These are phyloP conservation scores for Acrobasis suavella DNA, from an alignment of 2,888 invertebrate species.

Conservation along the genomic window DNA sequence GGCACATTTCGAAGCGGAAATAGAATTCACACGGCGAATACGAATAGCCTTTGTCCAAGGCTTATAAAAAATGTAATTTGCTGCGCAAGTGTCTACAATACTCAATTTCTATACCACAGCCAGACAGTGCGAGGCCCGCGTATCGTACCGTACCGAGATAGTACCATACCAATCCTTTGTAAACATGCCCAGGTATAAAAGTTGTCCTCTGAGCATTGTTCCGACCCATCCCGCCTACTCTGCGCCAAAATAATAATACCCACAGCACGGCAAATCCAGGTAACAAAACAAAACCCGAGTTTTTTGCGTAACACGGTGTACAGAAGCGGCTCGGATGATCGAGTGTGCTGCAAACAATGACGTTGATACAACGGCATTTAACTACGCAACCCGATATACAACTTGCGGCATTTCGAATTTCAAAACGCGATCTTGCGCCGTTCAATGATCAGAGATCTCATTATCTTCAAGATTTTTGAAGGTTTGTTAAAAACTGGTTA, in stretches of 20 bases:
- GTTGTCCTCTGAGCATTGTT: constrained; percentile 61
- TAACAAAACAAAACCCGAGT: constrained; percentile 62
- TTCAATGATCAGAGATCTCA: constrained; percentile 34
- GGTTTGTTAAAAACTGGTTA: constrained; percentile 42
- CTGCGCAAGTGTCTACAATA: constrained; percentile 52
- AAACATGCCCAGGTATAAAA: constrained; percentile 76
- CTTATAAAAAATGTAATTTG: constrained; percentile 56
- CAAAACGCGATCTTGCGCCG: constrained; percentile 30
- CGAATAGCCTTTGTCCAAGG: constrained; percentile 53
- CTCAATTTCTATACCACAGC: constrained; percentile 56
- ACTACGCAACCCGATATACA: constrained; percentile 55
- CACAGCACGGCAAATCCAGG: constrained; percentile 57
- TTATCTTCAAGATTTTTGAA: constrained; percentile 30
- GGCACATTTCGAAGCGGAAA: constrained; percentile 66
- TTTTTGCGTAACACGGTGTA: constrained; percentile 73
- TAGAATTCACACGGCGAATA: constrained; percentile 49
- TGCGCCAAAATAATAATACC: constrained; percentile 66
- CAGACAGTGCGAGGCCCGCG: constrained; percentile 71
- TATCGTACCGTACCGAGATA: constrained; percentile 34
- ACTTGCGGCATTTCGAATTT: constrained; percentile 32
- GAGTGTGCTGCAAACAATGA: constrained; percentile 62
- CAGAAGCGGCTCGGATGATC: constrained; percentile 62
- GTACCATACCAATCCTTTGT: constrained; percentile 54
- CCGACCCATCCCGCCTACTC: constrained; percentile 66
- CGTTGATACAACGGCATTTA: constrained; percentile 49